These are phyloP conservation scores for Anolis sagrei DNA, from an alignment of 2,113 vertebrate genomes.

Conservation along the genomic window DNA sequence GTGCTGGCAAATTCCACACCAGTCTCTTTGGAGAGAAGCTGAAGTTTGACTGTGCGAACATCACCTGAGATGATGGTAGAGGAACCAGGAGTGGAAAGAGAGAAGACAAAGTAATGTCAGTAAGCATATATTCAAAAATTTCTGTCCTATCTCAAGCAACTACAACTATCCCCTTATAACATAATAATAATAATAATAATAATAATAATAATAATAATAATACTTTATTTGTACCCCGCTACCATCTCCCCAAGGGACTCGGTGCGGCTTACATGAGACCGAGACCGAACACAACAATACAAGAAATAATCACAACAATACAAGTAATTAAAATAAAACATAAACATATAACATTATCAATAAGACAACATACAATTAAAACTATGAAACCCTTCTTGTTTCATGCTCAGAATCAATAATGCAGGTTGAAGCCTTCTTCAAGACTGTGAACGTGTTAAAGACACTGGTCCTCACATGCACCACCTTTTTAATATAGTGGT, in stretches of 20 bases:
- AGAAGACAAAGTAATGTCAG: not conserved
- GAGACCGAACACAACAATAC: no score
- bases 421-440: not conserved
- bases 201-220: no score
- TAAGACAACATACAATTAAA: no score
- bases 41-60: slow-evolving; percentile 25
- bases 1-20: slow-evolving; percentile 33
- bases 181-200: no score
- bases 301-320: no score
- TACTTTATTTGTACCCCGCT: no score
- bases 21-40: slow-evolving; percentile 23
- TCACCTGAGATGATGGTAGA: not conserved
- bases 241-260: no score
- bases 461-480: no score
- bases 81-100: no score
- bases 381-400: not conserved
- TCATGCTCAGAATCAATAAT: not conserved
- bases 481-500: not conserved
- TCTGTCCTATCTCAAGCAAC: not conserved
- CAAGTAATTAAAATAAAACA: no score
- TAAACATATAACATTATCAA: no score
- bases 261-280: no score
- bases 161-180: not conserved
- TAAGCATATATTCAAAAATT: not conserved
- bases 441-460: not conserved